Evolutionary conservation across 2,797 vertebrate genomes (phyloP).

Genomic region (Eulemur coronatus): DNA sequence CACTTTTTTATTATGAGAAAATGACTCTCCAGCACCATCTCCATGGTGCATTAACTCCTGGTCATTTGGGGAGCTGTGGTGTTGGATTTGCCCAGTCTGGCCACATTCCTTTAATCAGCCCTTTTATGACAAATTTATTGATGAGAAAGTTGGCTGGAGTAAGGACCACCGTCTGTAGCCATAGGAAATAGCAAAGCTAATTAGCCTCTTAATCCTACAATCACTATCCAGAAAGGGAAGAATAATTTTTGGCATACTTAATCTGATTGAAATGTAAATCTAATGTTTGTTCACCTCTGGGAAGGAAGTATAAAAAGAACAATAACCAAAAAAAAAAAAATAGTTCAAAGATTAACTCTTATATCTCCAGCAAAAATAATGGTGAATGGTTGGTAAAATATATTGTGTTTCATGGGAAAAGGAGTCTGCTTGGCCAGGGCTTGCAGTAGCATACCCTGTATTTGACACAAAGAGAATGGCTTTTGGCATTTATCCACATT

Average conservation of each 20-base stretch:
- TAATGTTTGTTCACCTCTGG: conserved; percentile 8
- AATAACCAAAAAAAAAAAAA: neutral
- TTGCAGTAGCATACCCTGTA: neutral
- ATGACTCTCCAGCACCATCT: neutral
- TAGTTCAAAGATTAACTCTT: conserved; percentile 31
- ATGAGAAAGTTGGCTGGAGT: neutral
- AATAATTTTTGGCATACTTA: neutral
- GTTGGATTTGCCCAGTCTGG: neutral
- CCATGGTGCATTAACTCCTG: neutral
- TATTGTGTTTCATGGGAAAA: neutral
- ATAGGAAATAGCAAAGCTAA: conserved; percentile 17
- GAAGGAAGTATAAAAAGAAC: conserved; percentile 1
- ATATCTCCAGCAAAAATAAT: conserved; percentile 33
- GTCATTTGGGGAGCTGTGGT: neutral
- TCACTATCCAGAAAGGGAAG: neutral
- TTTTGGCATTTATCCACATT: conserved; percentile 53
- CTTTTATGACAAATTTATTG: neutral
- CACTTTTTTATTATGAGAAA: neutral
- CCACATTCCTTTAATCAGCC: neutral
- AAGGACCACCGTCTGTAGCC: neutral
- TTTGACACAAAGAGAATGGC: conserved; percentile 45
- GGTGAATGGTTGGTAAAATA: neutral
- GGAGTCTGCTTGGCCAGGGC: neutral
- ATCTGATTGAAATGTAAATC: conserved; percentile 23
- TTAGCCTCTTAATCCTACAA: neutral